Base-by-base conservation (phyloP, 2,888 invertebrate species). In the Thalpophila matura region DNA sequence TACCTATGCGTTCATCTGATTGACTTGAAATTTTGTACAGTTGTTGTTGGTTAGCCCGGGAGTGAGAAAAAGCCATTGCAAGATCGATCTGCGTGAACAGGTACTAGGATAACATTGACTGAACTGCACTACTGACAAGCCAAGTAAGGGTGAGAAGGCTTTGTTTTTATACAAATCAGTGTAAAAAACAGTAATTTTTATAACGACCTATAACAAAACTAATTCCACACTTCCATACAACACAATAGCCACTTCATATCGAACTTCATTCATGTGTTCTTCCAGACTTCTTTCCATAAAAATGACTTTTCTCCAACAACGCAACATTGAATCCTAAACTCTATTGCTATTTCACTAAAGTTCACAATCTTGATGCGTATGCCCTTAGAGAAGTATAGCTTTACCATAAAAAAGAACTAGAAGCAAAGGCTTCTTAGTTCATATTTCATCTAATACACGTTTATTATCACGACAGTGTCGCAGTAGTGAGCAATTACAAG, bases 401-500 rank as follows among this genome's bases (percentile, higher is more conserved):
- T 6, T 46, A 38, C 18, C 31, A 14, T 31, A 47, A 60, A 72
- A 70, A 59, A 29, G 1, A n/a, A 58, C 27, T 50, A 56, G 58
- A 54, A 67, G 53, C 53, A 60, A 54, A 54, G 31, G 62, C 49
- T 80, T 81, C 82, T 89, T 92, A 89, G 89, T 84, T 91, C 82
- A 89, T 92, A 89, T 89, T 84, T 91, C 86, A 90, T 87, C 47
- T 80, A 80, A 80, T 84, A 86, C 81, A 81, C 84, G 80, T 82
- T 84, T 84, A 82, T 83, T 89, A 90, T 91, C 91, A 82, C 78
- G 86, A 86, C 87, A 85, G 76, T 82, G 82, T 85, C 84, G 76
- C 86, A 85, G 86, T 86, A 89, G 89, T 90, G 83, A 90, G 89
- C 91, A 91, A 92, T 93, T 91, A 93, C 91, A 89, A 85, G 85